These are phyloP conservation scores for Atrina japonica DNA, from an alignment of 2,888 invertebrate genomes.

Conservation along the genomic window DNA sequence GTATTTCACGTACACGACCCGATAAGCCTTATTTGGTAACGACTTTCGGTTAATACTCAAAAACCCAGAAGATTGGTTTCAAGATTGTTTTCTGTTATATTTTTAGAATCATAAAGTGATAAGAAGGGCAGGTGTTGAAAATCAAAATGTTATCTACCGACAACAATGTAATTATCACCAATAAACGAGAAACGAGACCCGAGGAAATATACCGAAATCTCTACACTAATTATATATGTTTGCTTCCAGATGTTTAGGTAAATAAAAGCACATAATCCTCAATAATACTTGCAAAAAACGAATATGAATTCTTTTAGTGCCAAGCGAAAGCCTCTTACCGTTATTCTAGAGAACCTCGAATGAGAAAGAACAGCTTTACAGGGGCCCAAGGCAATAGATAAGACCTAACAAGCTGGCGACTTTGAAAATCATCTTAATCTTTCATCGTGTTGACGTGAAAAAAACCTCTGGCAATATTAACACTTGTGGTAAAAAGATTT, in stretches of 20 bases:
- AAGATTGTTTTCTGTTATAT: too few relatives aligned
- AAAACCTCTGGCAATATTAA: slow-evolving; percentile 47
- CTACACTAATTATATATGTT: slow-evolving; percentile 36
- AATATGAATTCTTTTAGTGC: slow-evolving; percentile 21
- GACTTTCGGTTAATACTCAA: too few relatives aligned
- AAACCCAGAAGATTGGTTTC: too few relatives aligned
- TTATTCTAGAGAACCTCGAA: slow-evolving; percentile 23
- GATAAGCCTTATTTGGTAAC: too few relatives aligned
- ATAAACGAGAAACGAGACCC: not conserved
- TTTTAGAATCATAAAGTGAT: too few relatives aligned
- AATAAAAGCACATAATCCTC: slow-evolving; percentile 28
- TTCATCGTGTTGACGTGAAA: slow-evolving; percentile 45
- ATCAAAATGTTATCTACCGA: slow-evolving; percentile 16
- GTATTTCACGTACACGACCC: too few relatives aligned
- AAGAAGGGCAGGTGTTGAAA: slow-evolving; percentile 19
- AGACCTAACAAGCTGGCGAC: slow-evolving; percentile 44
- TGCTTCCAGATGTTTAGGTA: slow-evolving; percentile 43
- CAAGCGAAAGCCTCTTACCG: slow-evolving; percentile 35
- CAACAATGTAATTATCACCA: slow-evolving; percentile 13
- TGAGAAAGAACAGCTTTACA: slow-evolving; percentile 26
- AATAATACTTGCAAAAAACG: slow-evolving; percentile 20
- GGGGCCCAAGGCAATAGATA: slow-evolving; percentile 36
- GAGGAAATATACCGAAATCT: not conserved
- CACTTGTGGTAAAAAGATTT: slow-evolving; percentile 39
- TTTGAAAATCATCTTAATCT: slow-evolving; percentile 48